Evolutionary conservation across 1,140 invertebrate species (phyloP).

Genomic region (Armadillidium nasatum): DNA sequence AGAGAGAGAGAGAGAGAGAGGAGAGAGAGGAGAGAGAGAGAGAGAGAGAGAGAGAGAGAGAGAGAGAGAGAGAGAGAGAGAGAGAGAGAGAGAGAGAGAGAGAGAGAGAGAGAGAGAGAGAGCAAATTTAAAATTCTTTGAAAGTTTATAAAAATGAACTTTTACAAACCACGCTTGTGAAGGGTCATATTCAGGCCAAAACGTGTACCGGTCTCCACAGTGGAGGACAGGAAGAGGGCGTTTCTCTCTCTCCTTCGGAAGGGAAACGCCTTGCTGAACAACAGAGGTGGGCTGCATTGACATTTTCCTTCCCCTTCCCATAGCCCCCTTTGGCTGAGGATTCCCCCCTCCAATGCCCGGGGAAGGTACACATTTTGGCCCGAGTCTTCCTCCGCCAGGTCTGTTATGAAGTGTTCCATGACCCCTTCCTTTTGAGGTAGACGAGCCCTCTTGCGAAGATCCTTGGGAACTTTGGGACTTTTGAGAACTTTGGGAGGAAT

Average conservation of each 20-base stretch:
- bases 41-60: too few relatives aligned
- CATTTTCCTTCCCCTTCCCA: constrained; percentile 37
- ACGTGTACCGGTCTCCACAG: constrained; percentile 43
- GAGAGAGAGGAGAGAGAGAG: too few relatives aligned
- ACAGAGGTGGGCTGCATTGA: constrained; percentile 30
- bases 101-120: too few relatives aligned
- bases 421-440: constrained; percentile 17
- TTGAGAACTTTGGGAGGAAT: constrained; percentile 49
- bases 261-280: constrained; percentile 29
- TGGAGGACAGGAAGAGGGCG: constrained; percentile 49
- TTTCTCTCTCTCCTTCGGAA: constrained; percentile 47
- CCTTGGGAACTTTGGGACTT: constrained; percentile 19
- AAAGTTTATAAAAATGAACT: too few relatives aligned
- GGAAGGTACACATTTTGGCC: constrained; percentile 61
- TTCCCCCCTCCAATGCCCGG: constrained; percentile 47
- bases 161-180: constrained; percentile 42
- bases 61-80: too few relatives aligned
- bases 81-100: too few relatives aligned
- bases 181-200: constrained; percentile 44
- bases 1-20: too few relatives aligned
- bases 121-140: too few relatives aligned
- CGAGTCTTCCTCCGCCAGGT: constrained; percentile 32
- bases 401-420: constrained; percentile 17
- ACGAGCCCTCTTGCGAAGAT: not conserved
- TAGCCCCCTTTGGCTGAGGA: constrained; percentile 32